These are phyloP conservation scores for Sebastes kiyomatsui DNA, from an alignment of 2,797 vertebrate genomes.

Conservation along the genomic window DNA sequence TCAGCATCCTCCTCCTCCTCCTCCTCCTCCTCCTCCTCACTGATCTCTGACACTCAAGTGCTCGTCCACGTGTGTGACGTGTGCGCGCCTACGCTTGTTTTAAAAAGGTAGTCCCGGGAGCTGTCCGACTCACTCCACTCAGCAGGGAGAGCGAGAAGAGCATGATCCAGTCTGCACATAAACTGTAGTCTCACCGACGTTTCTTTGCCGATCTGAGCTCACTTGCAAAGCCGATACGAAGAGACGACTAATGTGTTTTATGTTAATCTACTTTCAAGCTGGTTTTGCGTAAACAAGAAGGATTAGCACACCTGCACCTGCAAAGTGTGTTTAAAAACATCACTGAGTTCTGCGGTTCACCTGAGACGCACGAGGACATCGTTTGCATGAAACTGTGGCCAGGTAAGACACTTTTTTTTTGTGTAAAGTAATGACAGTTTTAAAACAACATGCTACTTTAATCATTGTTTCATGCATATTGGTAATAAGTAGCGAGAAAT, in stretches of 20 bases:
- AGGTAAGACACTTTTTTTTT: slow-evolving; percentile 51
- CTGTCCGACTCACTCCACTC: slow-evolving; percentile 16
- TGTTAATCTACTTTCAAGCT: not conserved
- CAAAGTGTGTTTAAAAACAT: not conserved
- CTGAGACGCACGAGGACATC: slow-evolving; percentile 48
- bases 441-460: not conserved
- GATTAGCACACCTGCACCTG: slow-evolving; percentile 8
- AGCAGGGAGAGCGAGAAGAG: not conserved
- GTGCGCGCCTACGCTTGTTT: slow-evolving; percentile 64
- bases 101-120: slow-evolving; percentile 38
- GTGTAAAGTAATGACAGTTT: not conserved
- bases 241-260: not conserved
- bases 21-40: not conserved
- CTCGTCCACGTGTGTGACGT: slow-evolving; percentile 55
- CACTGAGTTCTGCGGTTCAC: slow-evolving; percentile 14
- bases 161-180: not conserved
- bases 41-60: slow-evolving; percentile 9
- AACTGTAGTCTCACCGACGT: too few relatives aligned
- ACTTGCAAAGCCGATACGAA: not conserved
- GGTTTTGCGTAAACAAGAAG: not conserved
- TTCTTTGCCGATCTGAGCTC: not conserved
- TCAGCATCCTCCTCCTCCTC: not conserved
- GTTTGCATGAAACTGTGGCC: slow-evolving; percentile 71
- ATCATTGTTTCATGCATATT: rapidly evolving
- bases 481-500: not conserved